A percentile compares a stretch with the other conserved stretches of the same genome.
Conservation (phyloP, 2,113 vertebrate species). For the Neotragus moschatus region DNA sequence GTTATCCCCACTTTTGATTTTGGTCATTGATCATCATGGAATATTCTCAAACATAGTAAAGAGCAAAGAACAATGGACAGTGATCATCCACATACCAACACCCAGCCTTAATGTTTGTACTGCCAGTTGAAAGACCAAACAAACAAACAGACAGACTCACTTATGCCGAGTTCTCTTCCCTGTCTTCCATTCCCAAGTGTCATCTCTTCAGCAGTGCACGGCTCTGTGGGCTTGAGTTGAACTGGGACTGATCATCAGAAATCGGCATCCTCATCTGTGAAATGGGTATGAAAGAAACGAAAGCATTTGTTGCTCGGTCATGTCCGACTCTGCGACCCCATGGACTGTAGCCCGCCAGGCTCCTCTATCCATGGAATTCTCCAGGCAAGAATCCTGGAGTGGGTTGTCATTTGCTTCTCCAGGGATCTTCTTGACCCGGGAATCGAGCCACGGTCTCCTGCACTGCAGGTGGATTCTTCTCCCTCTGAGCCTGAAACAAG, state of each 20-base stretch:
- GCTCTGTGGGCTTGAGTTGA: too few species aligned
- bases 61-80: background rate
- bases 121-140: background rate
- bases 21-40: background rate
- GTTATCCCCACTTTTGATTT: background rate
- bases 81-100: background rate
- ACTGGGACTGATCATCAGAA: background rate
- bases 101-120: background rate
- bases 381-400: background rate
- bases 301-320: background rate
- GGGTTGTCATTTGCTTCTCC: background rate
- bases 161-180: too few species aligned
- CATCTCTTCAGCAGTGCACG: background rate
- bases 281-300: background rate
- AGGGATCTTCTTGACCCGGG: background rate
- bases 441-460: background rate
- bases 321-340: background rate
- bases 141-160: background rate
- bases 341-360: background rate
- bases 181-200: background rate
- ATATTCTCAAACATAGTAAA: background rate
- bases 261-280: background rate
- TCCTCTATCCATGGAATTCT: background rate
- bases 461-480: background rate
- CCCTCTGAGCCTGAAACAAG: background rate